Evolutionary conservation across 2,113 vertebrate genomes (phyloP).

Genomic region (Gambusia affinis): DNA sequence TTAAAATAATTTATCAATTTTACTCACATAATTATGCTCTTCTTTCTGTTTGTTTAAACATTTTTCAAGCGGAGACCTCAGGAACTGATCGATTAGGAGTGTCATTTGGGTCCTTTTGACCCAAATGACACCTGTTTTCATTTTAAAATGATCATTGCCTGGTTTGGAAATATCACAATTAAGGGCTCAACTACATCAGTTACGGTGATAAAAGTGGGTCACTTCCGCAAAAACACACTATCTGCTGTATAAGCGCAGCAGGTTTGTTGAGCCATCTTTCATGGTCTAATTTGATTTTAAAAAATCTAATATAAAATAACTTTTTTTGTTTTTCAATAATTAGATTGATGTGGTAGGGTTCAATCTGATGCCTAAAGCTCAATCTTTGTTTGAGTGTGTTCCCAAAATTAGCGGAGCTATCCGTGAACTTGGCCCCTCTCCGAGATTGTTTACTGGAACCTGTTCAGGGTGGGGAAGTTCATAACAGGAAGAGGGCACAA

Average conservation of each 20-base stretch:
- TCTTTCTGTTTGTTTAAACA: neutral
- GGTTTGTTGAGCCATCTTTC: too few relatives aligned
- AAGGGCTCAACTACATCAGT: neutral
- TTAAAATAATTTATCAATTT: neutral
- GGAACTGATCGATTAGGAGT: neutral
- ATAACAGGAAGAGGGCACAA: too few relatives aligned
- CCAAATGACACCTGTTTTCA: neutral
- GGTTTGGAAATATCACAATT: too few relatives aligned
- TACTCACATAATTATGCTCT: neutral
- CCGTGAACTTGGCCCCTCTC: too few relatives aligned
- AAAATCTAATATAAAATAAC: neutral
- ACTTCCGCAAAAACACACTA: neutral
- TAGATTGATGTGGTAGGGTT: neutral
- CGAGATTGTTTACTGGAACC: too few relatives aligned
- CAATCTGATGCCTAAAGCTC: too few relatives aligned
- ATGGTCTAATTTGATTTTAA: neutral
- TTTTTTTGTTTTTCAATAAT: neutral
- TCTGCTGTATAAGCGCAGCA: neutral
- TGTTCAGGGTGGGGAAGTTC: too few relatives aligned
- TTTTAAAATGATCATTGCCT: neutral
- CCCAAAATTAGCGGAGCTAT: too few relatives aligned
- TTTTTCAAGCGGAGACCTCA: too few relatives aligned
- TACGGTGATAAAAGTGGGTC: neutral
- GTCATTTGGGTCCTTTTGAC: neutral
- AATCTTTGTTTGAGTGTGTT: too few relatives aligned